Evolutionary conservation across 2,113 vertebrate genomes (phyloP).

Genomic region (Larimichthys crocea): DNA sequence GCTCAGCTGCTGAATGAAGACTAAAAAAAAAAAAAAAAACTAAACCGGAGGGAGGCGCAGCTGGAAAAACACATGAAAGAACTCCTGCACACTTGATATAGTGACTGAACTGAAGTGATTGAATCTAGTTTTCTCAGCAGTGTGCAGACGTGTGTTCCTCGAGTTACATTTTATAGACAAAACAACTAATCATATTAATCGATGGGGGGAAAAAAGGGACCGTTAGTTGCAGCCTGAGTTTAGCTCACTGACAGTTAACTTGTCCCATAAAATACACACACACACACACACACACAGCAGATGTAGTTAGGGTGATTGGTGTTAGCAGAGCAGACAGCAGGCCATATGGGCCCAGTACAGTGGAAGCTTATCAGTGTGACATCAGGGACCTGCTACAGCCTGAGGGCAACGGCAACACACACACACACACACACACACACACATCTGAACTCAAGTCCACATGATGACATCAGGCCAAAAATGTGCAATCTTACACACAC

Average conservation of each 20-base stretch:
- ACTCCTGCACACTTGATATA: too few relatives aligned
- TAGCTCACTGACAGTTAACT: neutral
- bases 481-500: constrained; percentile 22
- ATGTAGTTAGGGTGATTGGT: constrained; percentile 14
- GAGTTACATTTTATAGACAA: neutral
- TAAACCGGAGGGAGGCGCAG: too few relatives aligned
- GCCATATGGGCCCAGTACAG: constrained; percentile 8
- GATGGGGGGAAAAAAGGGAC: neutral
- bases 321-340: constrained; percentile 27
- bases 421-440: neutral
- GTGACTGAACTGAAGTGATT: too few relatives aligned
- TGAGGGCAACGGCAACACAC: neutral
- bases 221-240: neutral
- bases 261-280: neutral
- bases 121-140: too few relatives aligned
- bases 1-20: too few relatives aligned
- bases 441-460: neutral
- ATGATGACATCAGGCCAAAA: neutral
- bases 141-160: too few relatives aligned
- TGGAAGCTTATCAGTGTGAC: constrained; percentile 24
- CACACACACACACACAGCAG: constrained; percentile 22
- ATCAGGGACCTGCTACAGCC: neutral
- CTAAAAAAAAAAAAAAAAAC: too few relatives aligned
- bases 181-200: neutral
- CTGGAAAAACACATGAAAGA: too few relatives aligned